These are phyloP conservation scores for Pogonus chalceus DNA, from an alignment of 1,140 invertebrate species.

Conservation along the genomic window DNA sequence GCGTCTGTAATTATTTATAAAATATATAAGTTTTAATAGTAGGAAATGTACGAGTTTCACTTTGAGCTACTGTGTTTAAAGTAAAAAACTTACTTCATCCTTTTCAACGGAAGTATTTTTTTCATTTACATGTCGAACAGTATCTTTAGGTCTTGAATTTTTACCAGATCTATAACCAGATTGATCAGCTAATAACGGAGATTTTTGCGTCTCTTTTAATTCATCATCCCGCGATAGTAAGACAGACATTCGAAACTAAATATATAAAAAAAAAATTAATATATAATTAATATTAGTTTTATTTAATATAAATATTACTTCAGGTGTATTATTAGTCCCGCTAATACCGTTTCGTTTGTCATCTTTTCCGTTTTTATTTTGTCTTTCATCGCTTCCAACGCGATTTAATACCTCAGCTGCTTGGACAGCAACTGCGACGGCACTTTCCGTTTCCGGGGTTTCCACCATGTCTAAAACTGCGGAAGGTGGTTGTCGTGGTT, in stretches of 20 bases:
- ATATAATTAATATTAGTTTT: not conserved
- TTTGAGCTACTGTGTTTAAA: no score
- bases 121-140: constrained; percentile 46
- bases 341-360: constrained; percentile 28
- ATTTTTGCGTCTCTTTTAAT: constrained; percentile 35
- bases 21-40: not conserved
- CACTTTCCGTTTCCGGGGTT: constrained; percentile 33
- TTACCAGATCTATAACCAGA: constrained; percentile 33
- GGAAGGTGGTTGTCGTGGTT: constrained; percentile 42
- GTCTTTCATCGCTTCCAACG: constrained; percentile 31
- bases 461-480: constrained; percentile 42
- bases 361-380: constrained; percentile 26
- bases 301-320: constrained; percentile 30
- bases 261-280: constrained; percentile 2
- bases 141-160: constrained; percentile 33
- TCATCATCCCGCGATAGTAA: constrained; percentile 52
- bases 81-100: constrained; percentile 36
- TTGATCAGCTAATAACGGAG: constrained; percentile 29
- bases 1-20: not conserved
- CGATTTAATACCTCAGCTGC: constrained; percentile 58
- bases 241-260: constrained; percentile 59
- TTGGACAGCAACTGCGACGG: constrained; percentile 43
- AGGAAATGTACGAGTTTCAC: no score
- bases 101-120: constrained; percentile 35
- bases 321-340: constrained; percentile 34